Evolutionary conservation across 2,888 invertebrate species (phyloP).

Genomic region (Syrphus vitripennis): DNA sequence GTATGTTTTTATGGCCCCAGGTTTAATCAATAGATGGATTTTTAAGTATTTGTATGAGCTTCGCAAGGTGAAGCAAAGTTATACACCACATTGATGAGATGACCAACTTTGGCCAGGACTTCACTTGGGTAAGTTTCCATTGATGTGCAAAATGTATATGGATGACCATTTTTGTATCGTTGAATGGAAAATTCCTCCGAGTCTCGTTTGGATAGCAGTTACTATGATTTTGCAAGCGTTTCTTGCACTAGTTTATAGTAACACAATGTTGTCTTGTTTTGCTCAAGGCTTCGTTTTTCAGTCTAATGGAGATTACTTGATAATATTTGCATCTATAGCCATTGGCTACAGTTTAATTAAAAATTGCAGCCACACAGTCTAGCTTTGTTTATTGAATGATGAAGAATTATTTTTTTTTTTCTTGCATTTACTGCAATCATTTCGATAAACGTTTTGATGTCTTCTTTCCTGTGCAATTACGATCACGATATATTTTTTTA

Average conservation of each 20-base stretch:
- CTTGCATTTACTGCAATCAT: not conserved
- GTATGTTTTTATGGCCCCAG: not conserved
- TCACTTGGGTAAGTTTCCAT: constrained; percentile 42
- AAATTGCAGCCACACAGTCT: constrained; percentile 47
- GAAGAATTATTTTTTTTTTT: not conserved
- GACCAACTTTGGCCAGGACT: constrained; percentile 49
- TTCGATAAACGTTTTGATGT: not conserved
- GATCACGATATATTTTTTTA: constrained; percentile 3
- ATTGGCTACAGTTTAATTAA: constrained; percentile 42
- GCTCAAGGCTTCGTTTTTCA: constrained; percentile 35
- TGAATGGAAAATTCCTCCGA: constrained; percentile 49
- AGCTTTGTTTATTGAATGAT: constrained; percentile 6
- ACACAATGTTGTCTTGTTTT: constrained; percentile 39
- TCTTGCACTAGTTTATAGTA: not conserved
- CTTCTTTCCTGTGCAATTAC: constrained; percentile 55
- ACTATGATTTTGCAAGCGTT: not conserved
- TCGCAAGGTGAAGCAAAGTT: not conserved
- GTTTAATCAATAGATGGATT: not conserved
- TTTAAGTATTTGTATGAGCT: not conserved
- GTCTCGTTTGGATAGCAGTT: not conserved
- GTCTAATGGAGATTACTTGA: constrained; percentile 7
- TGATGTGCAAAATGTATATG: not conserved
- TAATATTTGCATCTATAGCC: constrained; percentile 52
- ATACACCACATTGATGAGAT: constrained; percentile 46
- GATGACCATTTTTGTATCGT: constrained; percentile 28